A percentile compares a stretch with the other conserved stretches of the same genome.
Conservation (phyloP, 53 echinoderm and acorn worm genomes). For the Astropecten irregularis region DNA sequence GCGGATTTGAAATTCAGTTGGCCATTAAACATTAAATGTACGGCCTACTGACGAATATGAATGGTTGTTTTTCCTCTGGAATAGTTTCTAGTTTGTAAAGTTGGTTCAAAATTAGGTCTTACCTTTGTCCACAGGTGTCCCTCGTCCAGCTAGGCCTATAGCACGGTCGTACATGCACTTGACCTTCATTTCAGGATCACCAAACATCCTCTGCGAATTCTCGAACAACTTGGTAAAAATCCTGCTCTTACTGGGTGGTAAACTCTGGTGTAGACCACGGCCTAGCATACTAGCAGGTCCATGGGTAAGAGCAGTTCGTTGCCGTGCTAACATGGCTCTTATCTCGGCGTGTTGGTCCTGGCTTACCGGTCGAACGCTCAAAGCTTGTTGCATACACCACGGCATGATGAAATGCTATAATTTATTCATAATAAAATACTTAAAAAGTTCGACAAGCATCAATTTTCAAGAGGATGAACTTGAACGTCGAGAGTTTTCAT, state of each 20-base stretch:
- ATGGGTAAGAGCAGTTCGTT: background rate
- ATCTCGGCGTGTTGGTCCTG: constrained; percentile 9
- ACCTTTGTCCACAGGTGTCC: constrained; percentile 55
- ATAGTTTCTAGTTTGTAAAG: too few relatives aligned
- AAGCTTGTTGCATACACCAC: constrained; percentile 55
- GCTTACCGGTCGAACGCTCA: constrained; percentile 27
- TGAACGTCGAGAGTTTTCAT: background rate
- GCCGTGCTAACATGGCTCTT: background rate
- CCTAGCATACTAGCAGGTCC: background rate
- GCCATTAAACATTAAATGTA: too few relatives aligned
- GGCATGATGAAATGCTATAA: constrained; percentile 59
- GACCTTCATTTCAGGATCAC: background rate
- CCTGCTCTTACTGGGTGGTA: constrained; percentile 28
- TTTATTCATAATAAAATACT: too few relatives aligned
- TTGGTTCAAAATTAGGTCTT: too few relatives aligned
- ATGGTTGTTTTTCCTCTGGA: too few relatives aligned
- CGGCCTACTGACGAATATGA: too few relatives aligned
- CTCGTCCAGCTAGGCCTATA: constrained; percentile 19
- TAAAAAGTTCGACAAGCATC: too few relatives aligned
- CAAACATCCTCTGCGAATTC: constrained; percentile 34
- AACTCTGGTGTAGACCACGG: background rate
- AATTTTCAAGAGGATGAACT: background rate
- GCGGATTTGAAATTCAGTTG: too few relatives aligned
- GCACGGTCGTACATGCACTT: constrained; percentile 23
- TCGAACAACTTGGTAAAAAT: constrained; percentile 50